Conservation (phyloP, 2,888 invertebrate genomes). For the Mimas tiliae region DNA sequence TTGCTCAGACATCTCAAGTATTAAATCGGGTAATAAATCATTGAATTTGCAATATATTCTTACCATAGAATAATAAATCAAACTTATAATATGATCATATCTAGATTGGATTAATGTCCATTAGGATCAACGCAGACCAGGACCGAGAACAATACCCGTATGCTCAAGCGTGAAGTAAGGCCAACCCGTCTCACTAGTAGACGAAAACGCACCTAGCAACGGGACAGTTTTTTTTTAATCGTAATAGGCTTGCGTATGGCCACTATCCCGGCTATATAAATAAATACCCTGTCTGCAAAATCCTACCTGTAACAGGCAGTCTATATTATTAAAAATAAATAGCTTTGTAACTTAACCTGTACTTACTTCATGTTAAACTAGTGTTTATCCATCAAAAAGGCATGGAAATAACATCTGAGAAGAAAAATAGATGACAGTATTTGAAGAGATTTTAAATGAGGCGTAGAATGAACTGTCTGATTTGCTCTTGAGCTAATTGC, state of each 20-base stretch:
- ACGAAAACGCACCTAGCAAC: too few relatives aligned
- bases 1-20: not conserved
- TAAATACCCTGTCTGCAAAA: not conserved
- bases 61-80: conserved; percentile 1
- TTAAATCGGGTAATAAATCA: conserved; percentile 2
- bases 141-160: too few relatives aligned
- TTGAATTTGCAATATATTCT: conserved; percentile 5
- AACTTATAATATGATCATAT: not conserved
- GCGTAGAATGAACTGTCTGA: not conserved
- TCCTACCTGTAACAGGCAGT: too few relatives aligned
- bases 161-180: too few relatives aligned
- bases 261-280: too few relatives aligned
- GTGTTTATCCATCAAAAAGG: not conserved
- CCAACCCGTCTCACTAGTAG: too few relatives aligned
- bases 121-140: too few relatives aligned
- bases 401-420: not conserved
- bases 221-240: too few relatives aligned
- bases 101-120: too few relatives aligned
- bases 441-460: not conserved
- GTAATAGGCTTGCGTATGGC: too few relatives aligned
- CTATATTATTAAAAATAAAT: not conserved
- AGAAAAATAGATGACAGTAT: not conserved
- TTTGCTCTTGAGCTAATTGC: not conserved
- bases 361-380: not conserved
- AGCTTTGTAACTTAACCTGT: not conserved